Percentiles rank a stretch among this genome's conserved stretches.
Conservation (phyloP, 2,888 invertebrate species). For the Anaspis maculata region DNA sequence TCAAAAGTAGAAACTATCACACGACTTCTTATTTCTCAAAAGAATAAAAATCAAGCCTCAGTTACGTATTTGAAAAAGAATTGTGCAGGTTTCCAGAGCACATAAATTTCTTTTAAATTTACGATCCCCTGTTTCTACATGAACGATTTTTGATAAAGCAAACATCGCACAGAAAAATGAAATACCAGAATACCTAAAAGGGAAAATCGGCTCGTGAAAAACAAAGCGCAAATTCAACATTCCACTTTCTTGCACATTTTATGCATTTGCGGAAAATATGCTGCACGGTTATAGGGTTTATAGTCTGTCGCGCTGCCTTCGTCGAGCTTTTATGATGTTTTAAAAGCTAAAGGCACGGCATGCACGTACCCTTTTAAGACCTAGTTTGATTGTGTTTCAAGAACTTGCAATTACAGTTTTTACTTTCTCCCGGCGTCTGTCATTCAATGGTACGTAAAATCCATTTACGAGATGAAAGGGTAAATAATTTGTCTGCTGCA, state of each 20-base stretch:
- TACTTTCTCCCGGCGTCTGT: too few relatives aligned
- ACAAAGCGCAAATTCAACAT: conserved; percentile 13
- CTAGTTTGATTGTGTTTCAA: conserved; percentile 19
- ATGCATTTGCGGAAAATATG: conserved; percentile 12
- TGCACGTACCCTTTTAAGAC: too few relatives aligned
- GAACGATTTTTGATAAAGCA: conserved; percentile 17
- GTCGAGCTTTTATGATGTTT: conserved; percentile 9
- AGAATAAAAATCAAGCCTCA: too few relatives aligned
- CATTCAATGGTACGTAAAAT: conserved; percentile 21
- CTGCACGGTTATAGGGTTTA: conserved; percentile 7
- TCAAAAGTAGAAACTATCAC: too few relatives aligned
- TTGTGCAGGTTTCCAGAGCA: too few relatives aligned
- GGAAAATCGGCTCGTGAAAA: conserved; percentile 12
- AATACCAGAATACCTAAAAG: conserved; percentile 8
- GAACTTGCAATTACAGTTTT: conserved; percentile 24
- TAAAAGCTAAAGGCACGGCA: conserved; percentile 7
- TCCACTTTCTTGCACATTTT: conserved; percentile 9
- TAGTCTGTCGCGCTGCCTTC: too few relatives aligned
- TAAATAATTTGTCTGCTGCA: conserved; percentile 21
- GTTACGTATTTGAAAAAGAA: too few relatives aligned
- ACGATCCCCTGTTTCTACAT: conserved; percentile 15
- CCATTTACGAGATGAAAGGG: conserved; percentile 20
- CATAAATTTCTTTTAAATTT: conserved; percentile 14
- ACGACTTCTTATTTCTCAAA: too few relatives aligned
- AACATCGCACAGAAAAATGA: conserved; percentile 15